Evolutionary conservation across 2,797 vertebrate species (phyloP), one percentile per base, ranked within the genome.

Genomic region (Syngnathus acus): DNA sequence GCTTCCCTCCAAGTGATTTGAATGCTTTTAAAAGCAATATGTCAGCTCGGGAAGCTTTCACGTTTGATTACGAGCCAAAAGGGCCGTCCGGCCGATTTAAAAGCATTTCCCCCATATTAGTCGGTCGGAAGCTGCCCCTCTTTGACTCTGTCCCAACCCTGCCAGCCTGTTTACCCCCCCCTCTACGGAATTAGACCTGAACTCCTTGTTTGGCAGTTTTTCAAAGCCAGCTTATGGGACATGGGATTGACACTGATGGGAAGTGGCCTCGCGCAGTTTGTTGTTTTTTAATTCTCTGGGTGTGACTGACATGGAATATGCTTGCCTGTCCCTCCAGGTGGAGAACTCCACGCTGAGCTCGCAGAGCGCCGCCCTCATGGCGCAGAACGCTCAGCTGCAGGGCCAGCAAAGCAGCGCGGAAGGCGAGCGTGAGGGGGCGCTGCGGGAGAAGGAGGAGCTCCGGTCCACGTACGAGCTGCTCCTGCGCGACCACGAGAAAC

Each of bases 331-430:
- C 43, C 16, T 74, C 13, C 73, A 99, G 97, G 97, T 99, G 72
- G 96, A 99, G 83, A 97, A 95, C 80, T 98, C 96, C 16, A 95
- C 96, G 0, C 89, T 98, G 75, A 94, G 91, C 84, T 98, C 97
- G 0, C 94, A 95, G 82, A 93, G 94, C 60, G 93, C 92, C 0
- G 92, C 95, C 13, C 92, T 99, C 65, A 95, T 95, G 94, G 92
- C 94, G 65, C 97, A 99, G 87, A 97, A 97, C 1, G 92, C 94
- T n/a, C 96, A 98, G 74, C 91, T 98, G 72, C 89, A 95, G 85
- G 93, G 90, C 71, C 96, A 97, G 82, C 96, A 98, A 82, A 95
- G 92, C 69, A 84, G 92, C 21, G 90, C 94, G 69, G 97, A 99
- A 86, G 94, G 83, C 21, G 97, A 98, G 81, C 93, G 92, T 0